Percentiles rank a stretch among this genome's conserved stretches.
Conservation (phyloP, 2,888 invertebrate species). For the Sacculina carcini region DNA sequence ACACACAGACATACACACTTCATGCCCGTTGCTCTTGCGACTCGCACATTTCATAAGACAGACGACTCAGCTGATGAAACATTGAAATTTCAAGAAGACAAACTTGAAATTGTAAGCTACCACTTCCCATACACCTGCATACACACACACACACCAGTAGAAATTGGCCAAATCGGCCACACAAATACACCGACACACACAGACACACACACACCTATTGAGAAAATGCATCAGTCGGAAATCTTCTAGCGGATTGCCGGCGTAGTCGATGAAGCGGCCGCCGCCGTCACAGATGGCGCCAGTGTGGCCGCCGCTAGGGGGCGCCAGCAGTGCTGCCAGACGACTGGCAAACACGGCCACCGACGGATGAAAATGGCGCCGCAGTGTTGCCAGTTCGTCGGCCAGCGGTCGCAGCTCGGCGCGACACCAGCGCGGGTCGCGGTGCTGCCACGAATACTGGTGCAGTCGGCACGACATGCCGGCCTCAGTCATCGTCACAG, state of each 20-base stretch:
- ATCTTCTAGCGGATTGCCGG: not conserved
- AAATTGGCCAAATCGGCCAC: no score
- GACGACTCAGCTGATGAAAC: no score
- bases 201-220: not conserved
- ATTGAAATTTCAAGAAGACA: no score
- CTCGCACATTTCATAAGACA: no score
- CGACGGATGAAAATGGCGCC: not conserved
- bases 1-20: not conserved
- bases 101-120: no score
- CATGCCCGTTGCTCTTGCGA: not conserved
- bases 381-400: not conserved
- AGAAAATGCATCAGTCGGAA: slow-evolving; percentile 2
- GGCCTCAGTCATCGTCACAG: not conserved
- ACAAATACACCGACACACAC: no score
- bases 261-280: not conserved
- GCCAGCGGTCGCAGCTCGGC: not conserved
- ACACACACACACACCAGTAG: no score
- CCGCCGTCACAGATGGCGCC: no score
- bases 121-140: no score
- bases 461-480: not conserved
- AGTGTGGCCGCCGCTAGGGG: no score
- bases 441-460: not conserved
- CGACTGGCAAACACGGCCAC: not conserved
- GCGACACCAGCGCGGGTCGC: not conserved
- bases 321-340: no score